Conservation (phyloP, 2,113 vertebrate species). For the Himantopus leucocephalus region DNA sequence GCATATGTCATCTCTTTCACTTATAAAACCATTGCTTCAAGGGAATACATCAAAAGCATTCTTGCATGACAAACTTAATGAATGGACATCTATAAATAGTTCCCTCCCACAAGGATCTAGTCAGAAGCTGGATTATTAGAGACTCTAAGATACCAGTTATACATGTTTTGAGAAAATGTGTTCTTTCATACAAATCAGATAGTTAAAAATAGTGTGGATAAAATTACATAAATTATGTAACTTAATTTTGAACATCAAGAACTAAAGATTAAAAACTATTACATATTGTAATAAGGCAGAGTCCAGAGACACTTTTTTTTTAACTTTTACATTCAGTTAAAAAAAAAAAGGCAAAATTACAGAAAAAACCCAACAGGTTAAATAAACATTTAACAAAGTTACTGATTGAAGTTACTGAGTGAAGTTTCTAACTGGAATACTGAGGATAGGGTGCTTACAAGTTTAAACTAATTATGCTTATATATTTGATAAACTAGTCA, state of each 20-base stretch:
- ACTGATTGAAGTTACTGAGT: neutral
- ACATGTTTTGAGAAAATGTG: neutral
- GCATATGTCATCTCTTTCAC: neutral
- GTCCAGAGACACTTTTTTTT: neutral
- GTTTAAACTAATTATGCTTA: neutral
- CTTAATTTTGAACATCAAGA: neutral
- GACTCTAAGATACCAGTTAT: neutral
- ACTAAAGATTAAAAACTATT: neutral
- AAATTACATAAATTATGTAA: neutral
- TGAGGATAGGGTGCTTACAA: neutral
- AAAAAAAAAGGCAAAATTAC: neutral
- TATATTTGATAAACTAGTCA: neutral
- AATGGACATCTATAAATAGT: neutral
- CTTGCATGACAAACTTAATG: neutral
- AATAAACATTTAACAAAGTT: neutral
- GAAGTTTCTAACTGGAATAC: neutral
- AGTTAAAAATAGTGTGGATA: neutral
- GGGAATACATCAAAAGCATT: constrained; percentile 13
- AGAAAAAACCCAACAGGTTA: neutral
- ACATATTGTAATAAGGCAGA: neutral
- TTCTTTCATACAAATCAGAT: neutral
- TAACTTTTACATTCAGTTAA: neutral
- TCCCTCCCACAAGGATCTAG: neutral
- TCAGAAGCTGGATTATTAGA: neutral
- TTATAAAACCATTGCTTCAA: neutral